A percentile compares a stretch with the other conserved stretches of the same genome.
Conservation (phyloP, 2,797 vertebrate species). For the Gouania willdenowi region DNA sequence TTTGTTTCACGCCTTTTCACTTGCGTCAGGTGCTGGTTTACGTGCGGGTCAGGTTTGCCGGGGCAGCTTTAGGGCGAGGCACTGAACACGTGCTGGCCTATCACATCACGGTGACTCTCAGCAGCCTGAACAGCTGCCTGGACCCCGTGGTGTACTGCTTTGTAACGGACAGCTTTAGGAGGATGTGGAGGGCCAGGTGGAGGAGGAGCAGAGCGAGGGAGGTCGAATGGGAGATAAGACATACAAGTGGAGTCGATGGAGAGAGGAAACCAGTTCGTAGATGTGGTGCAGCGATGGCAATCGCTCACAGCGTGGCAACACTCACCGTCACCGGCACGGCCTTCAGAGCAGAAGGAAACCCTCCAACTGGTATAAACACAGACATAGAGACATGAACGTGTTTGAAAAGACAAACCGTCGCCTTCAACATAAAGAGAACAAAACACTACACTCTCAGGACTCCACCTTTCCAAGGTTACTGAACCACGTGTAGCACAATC, state of each 20-base stretch:
- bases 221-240: slow-evolving; percentile 14
- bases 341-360: slow-evolving; percentile 4
- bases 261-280: slow-evolving; percentile 35
- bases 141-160: slow-evolving; percentile 97
- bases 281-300: slow-evolving; percentile 48
- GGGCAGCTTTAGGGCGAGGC: slow-evolving; percentile 34
- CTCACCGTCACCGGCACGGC: slow-evolving; percentile 46
- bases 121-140: slow-evolving; percentile 95
- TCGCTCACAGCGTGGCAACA: slow-evolving; percentile 52
- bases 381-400: too few relatives aligned
- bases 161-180: slow-evolving; percentile 90
- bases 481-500: too few relatives aligned
- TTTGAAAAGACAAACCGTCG: too few relatives aligned
- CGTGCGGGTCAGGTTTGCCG: slow-evolving; percentile 59
- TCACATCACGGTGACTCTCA: slow-evolving; percentile 89
- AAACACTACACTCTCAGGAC: too few relatives aligned
- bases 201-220: slow-evolving; percentile 52
- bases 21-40: slow-evolving; percentile 83
- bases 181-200: slow-evolving; percentile 62
- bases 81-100: slow-evolving; percentile 75
- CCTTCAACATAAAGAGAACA: too few relatives aligned
- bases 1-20: slow-evolving; percentile 94
- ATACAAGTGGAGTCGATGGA: slow-evolving; percentile 27
- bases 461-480: too few relatives aligned
- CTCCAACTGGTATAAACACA: slow-evolving; percentile 1